Base-by-base conservation (phyloP, 2,113 vertebrate genomes). In the Tamias sibiricus region DNA sequence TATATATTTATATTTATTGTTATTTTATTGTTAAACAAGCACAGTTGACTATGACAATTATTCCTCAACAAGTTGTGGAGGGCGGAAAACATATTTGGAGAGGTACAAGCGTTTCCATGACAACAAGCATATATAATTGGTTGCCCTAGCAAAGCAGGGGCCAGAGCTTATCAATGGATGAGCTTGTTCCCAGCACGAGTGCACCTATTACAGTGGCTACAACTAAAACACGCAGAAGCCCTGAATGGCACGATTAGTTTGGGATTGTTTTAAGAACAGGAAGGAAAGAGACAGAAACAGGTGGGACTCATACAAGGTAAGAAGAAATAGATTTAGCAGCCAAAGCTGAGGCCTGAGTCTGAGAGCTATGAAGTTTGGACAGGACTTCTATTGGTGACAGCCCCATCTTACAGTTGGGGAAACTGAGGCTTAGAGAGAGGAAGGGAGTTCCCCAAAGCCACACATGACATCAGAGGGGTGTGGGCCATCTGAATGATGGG, bases 101-200 rank as follows among this genome's bases (percentile, higher is more conserved):
- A 59, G 12, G 47, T 26, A 1, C 14, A 26, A 75, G 40, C 44
- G 81, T 96, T 96, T 91, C 82, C 75, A 82, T 91, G 88, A 68
- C 75, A 75, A 94, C 82, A 59, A 26, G 10, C 57, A 57, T 82
- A 37, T 76, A 42, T 94, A 91, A 82, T 91, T 91, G 92, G 87
- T 80, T 91, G 68, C 40, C 82, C 68, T 90, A 54, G 82, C 57
- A 96, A 74, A 28, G 59, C 47, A 81, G 28, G 49, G 59, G 74
- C 87, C 75, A 91, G 77, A 89, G 28, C 92, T 44, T 40, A 40
- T 81, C 87, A 26, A 66, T 47, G 57, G 14, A 26, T 44, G 49
- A 4, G 66, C 44, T 44, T 74, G 30, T 32, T 68, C 40, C 68
- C 75, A 94, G 35, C 13, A 26, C n/a, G n/a, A n/a, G n/a, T n/a